Conservation (phyloP, 1,140 invertebrate species). For the Ditylenchus dipsaci region DNA sequence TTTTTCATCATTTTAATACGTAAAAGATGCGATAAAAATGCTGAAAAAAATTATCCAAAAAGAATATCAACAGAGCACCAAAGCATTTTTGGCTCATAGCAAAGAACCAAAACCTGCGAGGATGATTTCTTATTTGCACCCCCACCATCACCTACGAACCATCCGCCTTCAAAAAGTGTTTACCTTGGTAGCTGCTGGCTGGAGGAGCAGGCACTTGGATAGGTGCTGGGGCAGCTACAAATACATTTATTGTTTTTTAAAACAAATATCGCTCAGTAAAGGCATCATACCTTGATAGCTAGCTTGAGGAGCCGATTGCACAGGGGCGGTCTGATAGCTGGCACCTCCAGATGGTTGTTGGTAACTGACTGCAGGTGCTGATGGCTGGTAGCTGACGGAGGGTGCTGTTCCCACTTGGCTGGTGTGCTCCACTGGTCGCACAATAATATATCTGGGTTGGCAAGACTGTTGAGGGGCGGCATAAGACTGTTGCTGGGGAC, state of each 20-base stretch:
- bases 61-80: too few species aligned
- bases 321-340: constrained; percentile 4
- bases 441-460: constrained; percentile 45
- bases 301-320: constrained; percentile 1
- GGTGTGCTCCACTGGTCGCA: constrained; percentile 35
- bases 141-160: too few species aligned
- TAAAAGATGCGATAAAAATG: too few species aligned
- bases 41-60: background rate
- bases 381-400: background rate
- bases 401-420: background rate
- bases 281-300: background rate
- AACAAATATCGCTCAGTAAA: too few species aligned
- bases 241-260: too few species aligned
- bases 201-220: background rate
- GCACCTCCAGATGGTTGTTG: background rate
- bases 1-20: too few species aligned
- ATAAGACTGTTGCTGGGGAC: constrained; percentile 5
- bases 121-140: too few species aligned
- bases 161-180: too few species aligned
- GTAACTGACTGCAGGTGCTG: too few species aligned
- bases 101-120: too few species aligned
- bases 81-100: too few species aligned
- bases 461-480: constrained; percentile 12
- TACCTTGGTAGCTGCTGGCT: too few species aligned
- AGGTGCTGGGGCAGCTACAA: constrained; percentile 1